Evolutionary conservation across 2,797 vertebrate genomes (phyloP), one percentile per base, ranked within the genome.

Genomic region (Tarsius wallacei): DNA sequence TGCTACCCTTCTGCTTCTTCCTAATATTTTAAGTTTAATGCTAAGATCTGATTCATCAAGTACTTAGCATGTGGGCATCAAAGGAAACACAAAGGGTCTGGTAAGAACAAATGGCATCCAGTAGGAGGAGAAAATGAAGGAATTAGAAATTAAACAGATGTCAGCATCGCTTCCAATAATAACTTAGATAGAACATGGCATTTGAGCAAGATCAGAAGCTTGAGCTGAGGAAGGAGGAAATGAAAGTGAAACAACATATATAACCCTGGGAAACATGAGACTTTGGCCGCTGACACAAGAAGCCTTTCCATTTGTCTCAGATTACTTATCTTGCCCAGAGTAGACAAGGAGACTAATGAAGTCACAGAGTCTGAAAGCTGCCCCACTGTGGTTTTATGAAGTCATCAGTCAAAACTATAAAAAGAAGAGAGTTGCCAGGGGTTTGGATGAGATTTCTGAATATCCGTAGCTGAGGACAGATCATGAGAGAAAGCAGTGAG

Each of bases 331-430:
- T 97, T 53, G 22, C 91, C 94, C 49, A 13, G 61, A 89, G 93
- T 15, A 97, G 95, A 96, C 97, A 97, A 96, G 82, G 93, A 97
- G 87, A 96, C 89, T 87, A 96, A 96, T 96, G 93, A 90, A 70
- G 42, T 68, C 3, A 0, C 28, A n/a, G 51, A 70, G 51, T 33
- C 80, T 94, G 66, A 80, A 91, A 47, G 61, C 82, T 95, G 76
- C 96, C 80, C 94, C 42, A 85, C 61, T 55, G 64, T 53, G 51
- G 87, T 81, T 96, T 82, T 88, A 87, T 90, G 89, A 97, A 97
- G 88, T 87, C 94, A 96, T 97, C 95, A 84, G 94, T 98, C 90
- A 97, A 95, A n/a, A 90, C n/a, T 28, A 8, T 47, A 68, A 80
- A 93, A 61, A 87, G 53, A 93, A 94, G 84, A 81, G 31, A 26